Conservation (phyloP, 2,113 vertebrate genomes). For the Oncorhynchus clarkii region DNA sequence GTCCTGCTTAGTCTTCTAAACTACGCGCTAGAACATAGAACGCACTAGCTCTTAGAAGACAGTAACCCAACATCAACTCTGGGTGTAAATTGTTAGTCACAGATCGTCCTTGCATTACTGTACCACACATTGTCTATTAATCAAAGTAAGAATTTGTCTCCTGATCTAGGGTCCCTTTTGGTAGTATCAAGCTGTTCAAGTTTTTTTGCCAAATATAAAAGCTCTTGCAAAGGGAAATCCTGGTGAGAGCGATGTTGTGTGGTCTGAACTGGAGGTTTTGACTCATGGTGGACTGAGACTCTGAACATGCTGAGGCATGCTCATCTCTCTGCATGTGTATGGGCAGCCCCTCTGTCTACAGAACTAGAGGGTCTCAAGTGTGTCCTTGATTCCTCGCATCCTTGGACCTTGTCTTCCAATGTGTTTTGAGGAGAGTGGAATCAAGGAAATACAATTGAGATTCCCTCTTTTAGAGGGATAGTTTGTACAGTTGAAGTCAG, state of each 20-base stretch:
- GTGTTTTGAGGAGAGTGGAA: background rate
- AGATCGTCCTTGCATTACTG: too few relatives aligned
- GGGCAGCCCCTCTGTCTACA: background rate
- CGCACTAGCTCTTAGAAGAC: too few relatives aligned
- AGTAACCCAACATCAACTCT: background rate
- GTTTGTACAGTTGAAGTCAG: background rate
- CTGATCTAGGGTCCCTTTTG: background rate
- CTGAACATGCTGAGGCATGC: constrained; percentile 64
- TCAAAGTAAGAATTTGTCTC: background rate
- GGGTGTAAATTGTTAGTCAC: too few relatives aligned
- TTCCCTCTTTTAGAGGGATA: background rate
- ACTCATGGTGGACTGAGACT: constrained; percentile 43
- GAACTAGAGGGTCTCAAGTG: too few relatives aligned
- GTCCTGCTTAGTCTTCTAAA: constrained; percentile 37
- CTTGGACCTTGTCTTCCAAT: too few relatives aligned
- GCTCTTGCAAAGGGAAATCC: constrained; percentile 47
- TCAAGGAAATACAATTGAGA: too few relatives aligned
- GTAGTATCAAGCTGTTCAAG: background rate
- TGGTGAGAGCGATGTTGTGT: constrained; percentile 43
- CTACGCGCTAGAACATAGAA: background rate
- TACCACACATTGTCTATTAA: background rate
- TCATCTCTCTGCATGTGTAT: constrained; percentile 46
- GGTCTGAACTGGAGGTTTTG: constrained; percentile 50
- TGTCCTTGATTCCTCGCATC: too few relatives aligned
- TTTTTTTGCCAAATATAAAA: background rate